These are phyloP conservation scores for Drosophila ogumai DNA, from an alignment of 1,140 invertebrate genomes.

Conservation along the genomic window DNA sequence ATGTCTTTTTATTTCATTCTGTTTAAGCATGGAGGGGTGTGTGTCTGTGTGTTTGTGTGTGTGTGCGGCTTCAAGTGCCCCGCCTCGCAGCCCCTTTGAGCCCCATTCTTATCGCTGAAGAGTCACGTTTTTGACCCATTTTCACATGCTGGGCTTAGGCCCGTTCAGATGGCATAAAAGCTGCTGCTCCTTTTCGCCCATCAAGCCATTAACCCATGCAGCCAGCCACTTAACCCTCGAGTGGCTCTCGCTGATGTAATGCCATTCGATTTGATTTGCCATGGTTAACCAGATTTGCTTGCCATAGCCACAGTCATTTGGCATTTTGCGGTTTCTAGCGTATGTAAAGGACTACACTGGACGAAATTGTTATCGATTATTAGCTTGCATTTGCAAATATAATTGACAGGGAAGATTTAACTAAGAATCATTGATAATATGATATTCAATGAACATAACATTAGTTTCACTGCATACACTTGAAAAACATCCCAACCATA, in stretches of 20 bases:
- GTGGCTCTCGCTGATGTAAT: constrained; percentile 56
- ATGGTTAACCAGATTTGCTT: constrained; percentile 53
- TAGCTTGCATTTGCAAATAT: background rate
- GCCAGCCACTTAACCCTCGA: constrained; percentile 52
- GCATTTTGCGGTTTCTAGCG: constrained; percentile 40
- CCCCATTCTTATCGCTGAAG: constrained; percentile 34
- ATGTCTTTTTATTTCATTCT: constrained; percentile 17
- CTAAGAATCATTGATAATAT: no score
- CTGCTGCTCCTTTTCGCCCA: constrained; percentile 15
- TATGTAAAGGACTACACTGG: constrained; percentile 4
- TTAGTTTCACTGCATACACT: background rate
- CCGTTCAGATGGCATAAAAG: constrained; percentile 38
- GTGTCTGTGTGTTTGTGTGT: background rate
- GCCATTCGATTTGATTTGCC: constrained; percentile 54
- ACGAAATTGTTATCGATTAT: background rate
- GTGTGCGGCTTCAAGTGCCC: background rate
- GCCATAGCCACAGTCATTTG: constrained; percentile 38
- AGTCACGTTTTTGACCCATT: constrained; percentile 57
- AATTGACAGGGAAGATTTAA: background rate
- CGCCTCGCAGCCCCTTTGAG: background rate
- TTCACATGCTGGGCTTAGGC: constrained; percentile 39
- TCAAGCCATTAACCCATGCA: constrained; percentile 47
- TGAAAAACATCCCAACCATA: background rate
- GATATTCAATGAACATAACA: background rate
- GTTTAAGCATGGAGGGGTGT: background rate